Conservation (phyloP, 2,113 vertebrate species). For the Mola mola region DNA sequence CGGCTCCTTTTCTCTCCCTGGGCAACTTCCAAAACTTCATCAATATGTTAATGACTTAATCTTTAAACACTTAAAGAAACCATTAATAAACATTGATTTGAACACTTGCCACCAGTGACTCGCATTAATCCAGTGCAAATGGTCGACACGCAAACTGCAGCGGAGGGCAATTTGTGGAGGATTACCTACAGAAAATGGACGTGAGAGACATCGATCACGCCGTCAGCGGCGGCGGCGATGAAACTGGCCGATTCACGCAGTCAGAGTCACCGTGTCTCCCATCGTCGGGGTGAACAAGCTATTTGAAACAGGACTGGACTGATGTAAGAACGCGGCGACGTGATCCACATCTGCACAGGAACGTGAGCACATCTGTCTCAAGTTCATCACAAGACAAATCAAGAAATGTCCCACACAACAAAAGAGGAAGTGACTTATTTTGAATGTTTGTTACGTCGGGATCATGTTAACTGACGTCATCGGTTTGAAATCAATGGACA, state of each 20-base stretch:
- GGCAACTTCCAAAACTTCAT: conserved; percentile 93
- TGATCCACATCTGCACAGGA: too few species aligned
- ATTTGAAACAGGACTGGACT: neutral
- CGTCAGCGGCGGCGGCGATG: conserved; percentile 19
- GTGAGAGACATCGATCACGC: conserved; percentile 35
- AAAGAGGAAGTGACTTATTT: too few species aligned
- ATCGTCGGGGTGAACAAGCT: conserved; percentile 14
- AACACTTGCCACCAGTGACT: conserved; percentile 84
- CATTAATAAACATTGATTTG: conserved; percentile 93
- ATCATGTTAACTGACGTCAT: too few species aligned
- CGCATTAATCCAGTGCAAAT: conserved; percentile 93
- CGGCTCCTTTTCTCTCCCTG: conserved; percentile 86
- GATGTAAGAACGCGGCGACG: too few species aligned
- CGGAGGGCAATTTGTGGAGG: conserved; percentile 62
- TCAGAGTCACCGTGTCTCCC: conserved; percentile 10
- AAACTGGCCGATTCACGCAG: too few species aligned
- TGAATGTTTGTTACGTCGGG: too few species aligned
- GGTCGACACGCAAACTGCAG: conserved; percentile 87
- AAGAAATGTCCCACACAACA: too few species aligned
- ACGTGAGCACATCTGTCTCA: too few species aligned
- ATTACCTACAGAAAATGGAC: conserved; percentile 42
- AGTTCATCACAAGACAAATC: too few species aligned
- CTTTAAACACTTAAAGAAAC: conserved; percentile 94
- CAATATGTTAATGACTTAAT: conserved; percentile 99
- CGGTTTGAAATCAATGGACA: too few species aligned